Evolutionary conservation across 2,888 invertebrate genomes (phyloP).

Genomic region (Nemurella pictetii): DNA sequence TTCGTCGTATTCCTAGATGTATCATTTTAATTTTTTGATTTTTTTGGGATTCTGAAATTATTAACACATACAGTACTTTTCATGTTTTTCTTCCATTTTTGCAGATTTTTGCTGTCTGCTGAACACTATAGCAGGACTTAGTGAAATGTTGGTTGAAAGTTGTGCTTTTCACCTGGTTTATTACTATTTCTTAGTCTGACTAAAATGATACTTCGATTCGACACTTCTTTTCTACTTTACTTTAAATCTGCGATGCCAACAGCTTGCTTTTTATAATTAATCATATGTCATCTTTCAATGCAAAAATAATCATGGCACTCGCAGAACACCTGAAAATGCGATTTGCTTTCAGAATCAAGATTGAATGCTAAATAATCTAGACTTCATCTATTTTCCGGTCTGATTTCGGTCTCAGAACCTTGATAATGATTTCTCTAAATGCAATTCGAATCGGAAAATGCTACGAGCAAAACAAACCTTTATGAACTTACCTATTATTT

Average conservation of each 20-base stretch:
- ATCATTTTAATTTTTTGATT: background rate
- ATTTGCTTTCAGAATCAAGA: background rate
- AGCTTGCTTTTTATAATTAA: background rate
- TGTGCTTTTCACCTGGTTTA: background rate
- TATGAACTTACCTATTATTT: background rate
- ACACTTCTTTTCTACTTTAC: background rate
- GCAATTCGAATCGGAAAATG: background rate
- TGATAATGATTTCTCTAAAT: background rate
- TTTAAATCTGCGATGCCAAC: background rate
- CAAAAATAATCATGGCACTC: background rate
- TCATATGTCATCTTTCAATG: background rate
- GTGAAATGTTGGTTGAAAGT: constrained; percentile 22
- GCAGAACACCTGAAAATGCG: background rate
- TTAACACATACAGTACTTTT: constrained; percentile 19
- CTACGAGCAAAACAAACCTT: background rate
- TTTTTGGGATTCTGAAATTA: background rate
- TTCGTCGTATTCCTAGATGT: background rate
- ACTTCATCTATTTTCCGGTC: background rate
- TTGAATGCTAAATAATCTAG: background rate
- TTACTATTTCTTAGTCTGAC: background rate
- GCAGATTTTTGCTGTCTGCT: constrained; percentile 32
- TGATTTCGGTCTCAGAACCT: background rate
- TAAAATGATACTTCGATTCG: background rate
- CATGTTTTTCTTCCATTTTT: constrained; percentile 30
- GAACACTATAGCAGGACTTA: constrained; percentile 29